phyloP scores from a whole-genome alignment of 1,140 invertebrate genomes.

The Platyscapa corneri region DNA sequence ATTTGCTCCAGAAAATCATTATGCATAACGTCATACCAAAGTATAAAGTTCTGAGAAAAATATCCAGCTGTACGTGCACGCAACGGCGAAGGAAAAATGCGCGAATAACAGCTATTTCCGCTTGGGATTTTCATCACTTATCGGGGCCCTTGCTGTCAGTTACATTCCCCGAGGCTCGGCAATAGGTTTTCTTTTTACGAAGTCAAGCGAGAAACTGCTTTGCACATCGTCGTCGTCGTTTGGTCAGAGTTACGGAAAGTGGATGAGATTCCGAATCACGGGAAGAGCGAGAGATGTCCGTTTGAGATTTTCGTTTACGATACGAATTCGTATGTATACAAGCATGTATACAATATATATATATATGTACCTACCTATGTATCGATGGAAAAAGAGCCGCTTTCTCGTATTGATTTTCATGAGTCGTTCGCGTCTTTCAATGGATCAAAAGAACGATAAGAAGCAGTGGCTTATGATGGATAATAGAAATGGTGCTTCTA shows the following conservation, averaged over 20 bases:
- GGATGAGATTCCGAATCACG: constrained; percentile 43
- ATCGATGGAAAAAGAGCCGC: constrained; percentile 17
- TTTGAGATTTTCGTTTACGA: not conserved
- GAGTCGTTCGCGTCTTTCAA: constrained; percentile 19
- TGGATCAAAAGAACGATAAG: not conserved
- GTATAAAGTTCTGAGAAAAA: not conserved
- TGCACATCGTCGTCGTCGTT: not conserved
- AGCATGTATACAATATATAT: no score
- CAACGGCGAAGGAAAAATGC: not conserved
- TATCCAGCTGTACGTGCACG: not conserved
- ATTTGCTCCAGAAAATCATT: not conserved
- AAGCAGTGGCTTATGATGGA: not conserved
- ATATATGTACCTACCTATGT: not conserved
- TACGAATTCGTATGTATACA: not conserved
- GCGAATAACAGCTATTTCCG: constrained; percentile 52
- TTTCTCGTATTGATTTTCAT: constrained; percentile 44
- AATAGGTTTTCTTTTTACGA: not conserved
- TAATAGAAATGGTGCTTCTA: not conserved
- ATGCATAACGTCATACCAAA: not conserved
- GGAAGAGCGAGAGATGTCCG: not conserved
- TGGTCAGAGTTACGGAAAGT: not conserved
- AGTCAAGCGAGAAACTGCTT: constrained; percentile 46
- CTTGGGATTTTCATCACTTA: constrained; percentile 53
- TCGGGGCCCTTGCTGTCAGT: not conserved
- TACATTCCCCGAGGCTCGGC: not conserved